Evolutionary conservation across 1,140 invertebrate species (phyloP).

Genomic region (Meteorus sp.): DNA sequence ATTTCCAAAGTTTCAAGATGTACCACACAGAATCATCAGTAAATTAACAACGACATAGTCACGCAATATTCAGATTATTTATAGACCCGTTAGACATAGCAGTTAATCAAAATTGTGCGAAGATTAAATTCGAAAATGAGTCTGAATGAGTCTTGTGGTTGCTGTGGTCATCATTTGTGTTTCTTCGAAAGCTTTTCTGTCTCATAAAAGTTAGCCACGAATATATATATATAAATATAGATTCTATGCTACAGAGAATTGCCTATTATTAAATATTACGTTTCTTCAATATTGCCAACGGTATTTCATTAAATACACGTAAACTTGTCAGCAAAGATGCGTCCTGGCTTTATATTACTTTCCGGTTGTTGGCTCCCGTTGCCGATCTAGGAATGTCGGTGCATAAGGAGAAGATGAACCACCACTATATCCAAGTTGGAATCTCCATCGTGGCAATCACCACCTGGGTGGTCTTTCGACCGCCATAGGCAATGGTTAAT

Average conservation of each 20-base stretch:
- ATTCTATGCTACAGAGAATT: no score
- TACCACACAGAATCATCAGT: background rate
- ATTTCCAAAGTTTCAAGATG: background rate
- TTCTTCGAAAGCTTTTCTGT: background rate
- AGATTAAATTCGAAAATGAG: conserved; percentile 7
- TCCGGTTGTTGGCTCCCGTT: conserved; percentile 36
- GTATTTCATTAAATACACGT: conserved; percentile 8
- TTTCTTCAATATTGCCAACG: no score
- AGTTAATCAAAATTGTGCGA: conserved; percentile 7
- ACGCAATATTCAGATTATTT: conserved; percentile 5
- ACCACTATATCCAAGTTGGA: conserved; percentile 35
- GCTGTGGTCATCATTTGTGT: background rate
- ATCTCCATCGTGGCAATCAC: conserved; percentile 48
- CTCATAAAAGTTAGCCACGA: no score
- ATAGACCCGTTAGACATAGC: background rate
- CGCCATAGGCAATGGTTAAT: conserved; percentile 40
- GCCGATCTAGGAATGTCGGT: conserved; percentile 44
- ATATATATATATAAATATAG: no score
- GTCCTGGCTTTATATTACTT: conserved; percentile 36
- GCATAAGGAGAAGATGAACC: conserved; percentile 29
- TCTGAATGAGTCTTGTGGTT: background rate
- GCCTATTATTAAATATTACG: no score
- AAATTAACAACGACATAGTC: background rate
- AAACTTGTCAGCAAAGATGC: conserved; percentile 12
- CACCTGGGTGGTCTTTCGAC: conserved; percentile 46